Conservation (phyloP, 2,888 invertebrate genomes). For the Digitonthophagus gazella region DNA sequence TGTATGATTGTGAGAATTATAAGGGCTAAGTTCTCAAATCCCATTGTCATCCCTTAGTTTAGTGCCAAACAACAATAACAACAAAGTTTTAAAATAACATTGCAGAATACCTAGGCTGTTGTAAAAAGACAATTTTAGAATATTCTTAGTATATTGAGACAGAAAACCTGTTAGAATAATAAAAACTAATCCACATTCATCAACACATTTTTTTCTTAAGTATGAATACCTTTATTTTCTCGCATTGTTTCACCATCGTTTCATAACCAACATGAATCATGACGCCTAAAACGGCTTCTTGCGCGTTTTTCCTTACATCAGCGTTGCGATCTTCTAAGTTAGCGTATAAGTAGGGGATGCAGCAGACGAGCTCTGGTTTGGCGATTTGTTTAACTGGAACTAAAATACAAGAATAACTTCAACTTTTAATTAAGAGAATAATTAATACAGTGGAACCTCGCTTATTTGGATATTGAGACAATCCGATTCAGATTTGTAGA, state of each 20-base stretch:
- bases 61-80: too few species aligned
- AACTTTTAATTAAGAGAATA: neutral
- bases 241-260: slow-evolving; percentile 69
- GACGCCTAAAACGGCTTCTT: slow-evolving; percentile 84
- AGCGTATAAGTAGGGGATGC: slow-evolving; percentile 74
- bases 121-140: slow-evolving; percentile 6
- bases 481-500: too few species aligned
- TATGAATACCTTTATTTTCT: slow-evolving; percentile 74
- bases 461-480: neutral
- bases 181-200: too few species aligned
- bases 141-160: neutral
- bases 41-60: too few species aligned
- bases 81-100: too few species aligned
- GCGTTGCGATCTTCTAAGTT: slow-evolving; percentile 89
- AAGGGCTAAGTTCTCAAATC: too few species aligned
- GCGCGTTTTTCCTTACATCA: slow-evolving; percentile 87
- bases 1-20: too few species aligned
- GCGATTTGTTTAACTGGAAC: slow-evolving; percentile 69
- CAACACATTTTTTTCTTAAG: too few species aligned
- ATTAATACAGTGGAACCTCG: too few species aligned
- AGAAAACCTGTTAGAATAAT: too few species aligned
- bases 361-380: slow-evolving; percentile 76
- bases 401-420: neutral
- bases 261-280: slow-evolving; percentile 92
- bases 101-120: too few species aligned